Percentiles rank a stretch among this genome's conserved stretches.
Conservation (phyloP, 2,888 invertebrate species). For the Linnaemya vulpina region DNA sequence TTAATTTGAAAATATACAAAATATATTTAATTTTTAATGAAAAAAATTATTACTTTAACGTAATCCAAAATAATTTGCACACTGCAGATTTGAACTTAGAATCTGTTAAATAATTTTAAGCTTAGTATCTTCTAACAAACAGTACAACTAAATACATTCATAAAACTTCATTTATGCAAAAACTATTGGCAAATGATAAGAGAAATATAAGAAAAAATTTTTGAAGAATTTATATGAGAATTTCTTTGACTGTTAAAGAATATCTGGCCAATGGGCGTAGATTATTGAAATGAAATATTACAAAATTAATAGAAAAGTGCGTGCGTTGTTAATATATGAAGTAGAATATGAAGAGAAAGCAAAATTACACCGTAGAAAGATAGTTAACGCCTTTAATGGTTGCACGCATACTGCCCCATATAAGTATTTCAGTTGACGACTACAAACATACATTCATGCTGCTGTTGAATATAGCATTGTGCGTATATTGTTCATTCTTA, state of each 20-base stretch:
- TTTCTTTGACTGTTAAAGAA: slow-evolving; percentile 2
- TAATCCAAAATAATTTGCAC: too few species aligned
- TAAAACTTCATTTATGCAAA: not conserved
- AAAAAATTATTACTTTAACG: too few species aligned
- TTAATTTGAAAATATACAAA: too few species aligned
- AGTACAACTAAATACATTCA: too few species aligned
- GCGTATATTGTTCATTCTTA: slow-evolving; percentile 73
- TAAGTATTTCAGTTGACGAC: not conserved
- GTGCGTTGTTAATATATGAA: slow-evolving; percentile 59
- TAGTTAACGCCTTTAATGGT: slow-evolving; percentile 70
- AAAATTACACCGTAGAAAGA: slow-evolving; percentile 43
- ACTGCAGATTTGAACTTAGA: too few species aligned
- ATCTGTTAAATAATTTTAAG: too few species aligned
- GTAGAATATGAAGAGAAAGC: slow-evolving; percentile 58
- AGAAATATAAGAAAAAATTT: not conserved
- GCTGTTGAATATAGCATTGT: slow-evolving; percentile 61
- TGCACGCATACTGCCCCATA: slow-evolving; percentile 42
- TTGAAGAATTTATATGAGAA: slow-evolving; percentile 18
- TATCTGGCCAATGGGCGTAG: slow-evolving; percentile 66
- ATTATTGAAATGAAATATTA: slow-evolving; percentile 61
- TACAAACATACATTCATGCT: slow-evolving; percentile 2
- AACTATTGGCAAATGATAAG: too few species aligned
- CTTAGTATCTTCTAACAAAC: too few species aligned
- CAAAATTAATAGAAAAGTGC: slow-evolving; percentile 67
- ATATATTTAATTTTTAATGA: too few species aligned